These are phyloP conservation scores for Entomyzon cyanotis DNA, from an alignment of 2,113 vertebrate species.

Conservation along the genomic window DNA sequence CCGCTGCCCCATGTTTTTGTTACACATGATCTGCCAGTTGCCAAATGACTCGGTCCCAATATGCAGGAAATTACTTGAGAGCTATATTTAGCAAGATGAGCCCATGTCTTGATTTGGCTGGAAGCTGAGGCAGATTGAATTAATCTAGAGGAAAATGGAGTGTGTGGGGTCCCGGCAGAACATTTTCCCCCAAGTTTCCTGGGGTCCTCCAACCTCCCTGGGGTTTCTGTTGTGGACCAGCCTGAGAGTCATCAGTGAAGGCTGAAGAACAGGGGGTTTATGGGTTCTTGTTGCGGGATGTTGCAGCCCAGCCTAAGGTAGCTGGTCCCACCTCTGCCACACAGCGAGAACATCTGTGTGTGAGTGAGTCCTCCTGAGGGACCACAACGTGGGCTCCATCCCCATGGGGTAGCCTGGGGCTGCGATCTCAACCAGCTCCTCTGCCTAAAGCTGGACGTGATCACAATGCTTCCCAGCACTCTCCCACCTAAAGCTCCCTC, in stretches of 20 bases:
- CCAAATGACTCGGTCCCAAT: slow-evolving; percentile 30
- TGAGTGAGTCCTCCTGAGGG: background rate
- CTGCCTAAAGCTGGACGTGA: background rate
- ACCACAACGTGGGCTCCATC: background rate
- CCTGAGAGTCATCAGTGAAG: background rate
- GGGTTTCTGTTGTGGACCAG: background rate
- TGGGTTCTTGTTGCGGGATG: background rate
- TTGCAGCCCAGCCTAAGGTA: background rate
- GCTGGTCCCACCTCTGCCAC: background rate
- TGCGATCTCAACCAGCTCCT: background rate
- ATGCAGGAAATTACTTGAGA: slow-evolving; percentile 51
- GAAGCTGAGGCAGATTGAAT: slow-evolving; percentile 51
- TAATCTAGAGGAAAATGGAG: background rate
- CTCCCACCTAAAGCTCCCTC: background rate
- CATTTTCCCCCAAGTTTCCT: background rate
- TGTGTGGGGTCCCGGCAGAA: background rate
- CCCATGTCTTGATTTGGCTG: slow-evolving; percentile 62
- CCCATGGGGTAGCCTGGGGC: background rate
- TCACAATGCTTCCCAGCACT: background rate
- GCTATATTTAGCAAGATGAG: slow-evolving; percentile 60
- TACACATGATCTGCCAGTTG: background rate
- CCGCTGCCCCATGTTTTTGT: background rate
- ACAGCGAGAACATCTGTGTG: accelerated
- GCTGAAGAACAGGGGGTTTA: background rate
- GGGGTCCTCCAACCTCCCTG: background rate